Evolutionary conservation across 2,113 vertebrate genomes (phyloP).

Genomic region (Microtus richardsoni): DNA sequence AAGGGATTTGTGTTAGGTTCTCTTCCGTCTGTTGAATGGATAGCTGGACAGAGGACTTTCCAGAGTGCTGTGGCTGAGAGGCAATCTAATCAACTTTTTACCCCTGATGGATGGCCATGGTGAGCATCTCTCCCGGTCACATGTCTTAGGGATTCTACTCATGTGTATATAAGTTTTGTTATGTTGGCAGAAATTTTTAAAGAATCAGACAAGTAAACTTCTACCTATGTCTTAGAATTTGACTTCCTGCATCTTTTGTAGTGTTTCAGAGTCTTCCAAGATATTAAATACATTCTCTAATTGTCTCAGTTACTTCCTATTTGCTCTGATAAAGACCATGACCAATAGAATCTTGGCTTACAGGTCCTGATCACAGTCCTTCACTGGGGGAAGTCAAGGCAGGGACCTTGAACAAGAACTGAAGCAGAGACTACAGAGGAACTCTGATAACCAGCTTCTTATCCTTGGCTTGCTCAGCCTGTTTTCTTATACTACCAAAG

Average conservation of each 20-base stretch:
- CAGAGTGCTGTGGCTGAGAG: not conserved
- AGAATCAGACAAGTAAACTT: not conserved
- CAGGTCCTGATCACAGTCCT: not conserved
- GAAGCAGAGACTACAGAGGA: not conserved
- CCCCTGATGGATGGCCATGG: not conserved
- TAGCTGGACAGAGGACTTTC: not conserved
- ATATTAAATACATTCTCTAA: not conserved
- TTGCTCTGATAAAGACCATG: not conserved
- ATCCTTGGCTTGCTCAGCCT: not conserved
- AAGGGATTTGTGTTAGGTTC: not conserved
- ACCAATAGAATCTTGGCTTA: not conserved
- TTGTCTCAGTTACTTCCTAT: not conserved
- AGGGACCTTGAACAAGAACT: not conserved
- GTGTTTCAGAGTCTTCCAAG: not conserved
- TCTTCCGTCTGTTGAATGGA: not conserved
- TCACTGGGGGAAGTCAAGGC: not conserved
- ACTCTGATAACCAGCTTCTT: not conserved
- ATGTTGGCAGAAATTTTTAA: not conserved
- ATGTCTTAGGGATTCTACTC: not conserved
- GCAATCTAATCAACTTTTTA: not conserved
- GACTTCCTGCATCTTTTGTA: not conserved
- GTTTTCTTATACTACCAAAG: not conserved
- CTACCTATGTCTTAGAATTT: not conserved
- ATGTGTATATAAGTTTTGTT: no score
- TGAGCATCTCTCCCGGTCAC: not conserved